Percentiles rank a stretch among this genome's conserved stretches.
Evolutionary conservation across 2,113 vertebrate species (phyloP).

Genomic region (Phocoena phocoena): DNA sequence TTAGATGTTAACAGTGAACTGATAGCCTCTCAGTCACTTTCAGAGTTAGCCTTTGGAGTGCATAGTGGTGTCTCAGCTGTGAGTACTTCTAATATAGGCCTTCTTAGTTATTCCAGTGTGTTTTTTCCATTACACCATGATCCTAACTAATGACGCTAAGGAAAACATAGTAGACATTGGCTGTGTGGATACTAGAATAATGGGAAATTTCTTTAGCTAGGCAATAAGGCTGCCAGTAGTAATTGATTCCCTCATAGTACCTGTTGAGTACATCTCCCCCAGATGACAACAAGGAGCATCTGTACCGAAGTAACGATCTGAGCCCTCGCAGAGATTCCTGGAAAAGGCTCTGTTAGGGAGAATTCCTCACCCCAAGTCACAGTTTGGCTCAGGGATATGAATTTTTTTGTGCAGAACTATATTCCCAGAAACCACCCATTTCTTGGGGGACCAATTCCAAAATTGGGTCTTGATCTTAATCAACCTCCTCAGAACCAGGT

Average conservation of each 20-base stretch:
- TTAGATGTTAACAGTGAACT: conserved; percentile 24
- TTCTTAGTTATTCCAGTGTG: not conserved
- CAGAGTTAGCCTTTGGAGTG: not conserved
- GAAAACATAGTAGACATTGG: not conserved
- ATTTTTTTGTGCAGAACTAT: not conserved
- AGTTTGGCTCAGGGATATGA: not conserved
- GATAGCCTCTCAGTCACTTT: not conserved
- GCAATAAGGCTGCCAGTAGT: not conserved
- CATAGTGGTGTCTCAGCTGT: not conserved
- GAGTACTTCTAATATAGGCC: not conserved
- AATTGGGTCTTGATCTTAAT: not conserved
- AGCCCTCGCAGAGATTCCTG: not conserved
- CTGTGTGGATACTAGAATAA: not conserved
- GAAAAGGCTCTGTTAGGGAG: not conserved
- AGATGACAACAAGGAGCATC: not conserved
- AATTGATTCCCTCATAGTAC: not conserved
- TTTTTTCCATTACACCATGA: not conserved
- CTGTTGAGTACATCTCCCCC: not conserved
- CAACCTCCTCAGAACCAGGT: not conserved
- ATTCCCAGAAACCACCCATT: not conserved
- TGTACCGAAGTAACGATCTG: not conserved
- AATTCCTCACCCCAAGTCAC: not conserved
- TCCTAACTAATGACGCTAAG: not conserved
- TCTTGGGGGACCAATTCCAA: not conserved
- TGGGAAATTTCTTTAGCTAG: not conserved